phyloP scores from a whole-genome alignment of 2,113 vertebrate species.

The Oxyura jamaicensis region DNA sequence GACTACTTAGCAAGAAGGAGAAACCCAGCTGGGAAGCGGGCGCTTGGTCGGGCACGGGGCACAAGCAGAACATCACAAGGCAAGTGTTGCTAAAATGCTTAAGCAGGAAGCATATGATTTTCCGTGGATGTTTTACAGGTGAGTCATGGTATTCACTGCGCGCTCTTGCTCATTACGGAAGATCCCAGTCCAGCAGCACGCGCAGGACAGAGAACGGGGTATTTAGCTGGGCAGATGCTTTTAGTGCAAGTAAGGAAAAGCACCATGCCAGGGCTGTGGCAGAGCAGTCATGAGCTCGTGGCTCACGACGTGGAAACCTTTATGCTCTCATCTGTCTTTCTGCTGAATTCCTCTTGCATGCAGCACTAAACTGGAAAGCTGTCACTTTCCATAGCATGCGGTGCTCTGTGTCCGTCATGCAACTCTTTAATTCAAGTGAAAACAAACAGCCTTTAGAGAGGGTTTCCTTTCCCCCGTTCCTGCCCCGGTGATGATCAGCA shows the following conservation, averaged over 20 bases:
- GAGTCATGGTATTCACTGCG: conserved; percentile 68
- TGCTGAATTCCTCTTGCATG: not conserved
- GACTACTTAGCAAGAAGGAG: not conserved
- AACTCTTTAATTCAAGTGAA: not conserved
- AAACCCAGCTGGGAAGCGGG: conserved; percentile 1
- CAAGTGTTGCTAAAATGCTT: conserved; percentile 66
- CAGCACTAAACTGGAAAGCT: conserved; percentile 19
- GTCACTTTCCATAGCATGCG: conserved; percentile 17
- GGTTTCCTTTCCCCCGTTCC: not conserved
- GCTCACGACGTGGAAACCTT: not conserved
- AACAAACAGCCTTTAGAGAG: conserved; percentile 34
- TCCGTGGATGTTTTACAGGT: conserved; percentile 76
- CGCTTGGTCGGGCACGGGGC: conserved; percentile 10
- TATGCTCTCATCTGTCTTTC: conserved; percentile 26
- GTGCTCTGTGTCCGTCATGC: not conserved
- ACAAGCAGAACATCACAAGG: conserved; percentile 62
- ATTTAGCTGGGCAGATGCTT: not conserved
- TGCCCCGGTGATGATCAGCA: not conserved
- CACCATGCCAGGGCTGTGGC: not conserved
- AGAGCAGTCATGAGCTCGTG: not conserved
- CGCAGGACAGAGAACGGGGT: not conserved
- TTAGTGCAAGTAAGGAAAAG: not conserved
- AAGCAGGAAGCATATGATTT: conserved; percentile 73
- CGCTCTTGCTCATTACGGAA: conserved; percentile 57
- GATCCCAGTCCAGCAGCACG: not conserved